These are phyloP conservation scores for Salvator merianae DNA, from an alignment of 2,113 vertebrate genomes.

Conservation along the genomic window DNA sequence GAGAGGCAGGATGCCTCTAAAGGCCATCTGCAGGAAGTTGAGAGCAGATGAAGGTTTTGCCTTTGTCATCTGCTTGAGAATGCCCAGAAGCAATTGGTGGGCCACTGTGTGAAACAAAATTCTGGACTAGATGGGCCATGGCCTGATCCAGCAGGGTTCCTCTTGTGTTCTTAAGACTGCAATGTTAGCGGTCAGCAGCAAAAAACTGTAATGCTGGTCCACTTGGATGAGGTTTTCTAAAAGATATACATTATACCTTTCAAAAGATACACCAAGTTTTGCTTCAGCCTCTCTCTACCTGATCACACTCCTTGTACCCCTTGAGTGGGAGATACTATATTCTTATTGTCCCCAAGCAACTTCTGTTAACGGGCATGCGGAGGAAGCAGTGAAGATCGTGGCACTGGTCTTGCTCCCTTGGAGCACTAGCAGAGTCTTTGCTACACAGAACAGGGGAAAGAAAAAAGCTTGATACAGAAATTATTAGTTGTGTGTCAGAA, in stretches of 20 bases:
- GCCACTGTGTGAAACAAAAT: too few species aligned
- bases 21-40: too few species aligned
- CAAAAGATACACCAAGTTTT: neutral
- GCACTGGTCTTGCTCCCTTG: slow-evolving; percentile 53
- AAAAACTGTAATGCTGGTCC: neutral
- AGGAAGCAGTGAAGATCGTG: neutral
- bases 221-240: slow-evolving; percentile 9
- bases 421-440: slow-evolving; percentile 52
- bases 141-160: too few species aligned
- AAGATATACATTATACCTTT: neutral
- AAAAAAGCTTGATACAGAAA: slow-evolving; percentile 61
- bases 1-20: too few species aligned
- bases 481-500: slow-evolving; percentile 65
- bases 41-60: too few species aligned
- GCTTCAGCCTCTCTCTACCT: too few species aligned
- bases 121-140: too few species aligned
- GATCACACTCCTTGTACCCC: slow-evolving; percentile 28
- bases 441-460: neutral
- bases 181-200: neutral
- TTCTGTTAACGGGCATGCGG: neutral
- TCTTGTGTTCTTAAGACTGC: too few species aligned
- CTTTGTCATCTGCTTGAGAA: too few species aligned
- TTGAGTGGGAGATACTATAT: slow-evolving; percentile 36
- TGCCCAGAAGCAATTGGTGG: too few species aligned
- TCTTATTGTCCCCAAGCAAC: slow-evolving; percentile 43